Conservation (phyloP, 2,797 vertebrate species). For the Distichodus sexfasciatus region DNA sequence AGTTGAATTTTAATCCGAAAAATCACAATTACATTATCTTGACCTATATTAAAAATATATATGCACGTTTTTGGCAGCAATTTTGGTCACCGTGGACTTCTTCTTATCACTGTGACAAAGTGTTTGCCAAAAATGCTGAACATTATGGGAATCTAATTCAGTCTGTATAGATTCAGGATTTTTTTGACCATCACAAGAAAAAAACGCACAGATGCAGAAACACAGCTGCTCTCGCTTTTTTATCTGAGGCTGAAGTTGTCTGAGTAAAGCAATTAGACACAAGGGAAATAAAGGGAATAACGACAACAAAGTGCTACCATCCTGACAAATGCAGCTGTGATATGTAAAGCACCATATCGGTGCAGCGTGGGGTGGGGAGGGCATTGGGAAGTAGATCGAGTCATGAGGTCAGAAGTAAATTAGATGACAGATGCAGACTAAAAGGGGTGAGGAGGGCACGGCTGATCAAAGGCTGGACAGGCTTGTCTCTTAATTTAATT, state of each 20-base stretch:
- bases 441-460: constrained; percentile 14
- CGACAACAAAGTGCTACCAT: not conserved
- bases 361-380: not conserved
- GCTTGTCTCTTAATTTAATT: constrained; percentile 27
- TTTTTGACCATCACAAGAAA: too few species aligned
- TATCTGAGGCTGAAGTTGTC: constrained; percentile 20
- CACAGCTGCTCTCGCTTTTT: constrained; percentile 9
- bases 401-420: constrained; percentile 31
- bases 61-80: too few species aligned
- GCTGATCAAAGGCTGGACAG: constrained; percentile 36
- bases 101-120: too few species aligned
- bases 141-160: not conserved
- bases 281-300: constrained; percentile 9
- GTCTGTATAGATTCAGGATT: too few species aligned
- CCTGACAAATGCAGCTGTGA: constrained; percentile 24
- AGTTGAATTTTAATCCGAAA: too few species aligned
- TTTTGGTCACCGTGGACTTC: too few species aligned
- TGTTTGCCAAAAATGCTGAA: not conserved
- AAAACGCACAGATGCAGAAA: not conserved
- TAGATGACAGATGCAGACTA: constrained; percentile 29
- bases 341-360: constrained; percentile 17
- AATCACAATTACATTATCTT: too few species aligned
- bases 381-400: too few species aligned
- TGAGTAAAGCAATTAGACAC: constrained; percentile 33
- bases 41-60: too few species aligned